Conservation (phyloP, 2,113 vertebrate species). For the Burhinus bistriatus region DNA sequence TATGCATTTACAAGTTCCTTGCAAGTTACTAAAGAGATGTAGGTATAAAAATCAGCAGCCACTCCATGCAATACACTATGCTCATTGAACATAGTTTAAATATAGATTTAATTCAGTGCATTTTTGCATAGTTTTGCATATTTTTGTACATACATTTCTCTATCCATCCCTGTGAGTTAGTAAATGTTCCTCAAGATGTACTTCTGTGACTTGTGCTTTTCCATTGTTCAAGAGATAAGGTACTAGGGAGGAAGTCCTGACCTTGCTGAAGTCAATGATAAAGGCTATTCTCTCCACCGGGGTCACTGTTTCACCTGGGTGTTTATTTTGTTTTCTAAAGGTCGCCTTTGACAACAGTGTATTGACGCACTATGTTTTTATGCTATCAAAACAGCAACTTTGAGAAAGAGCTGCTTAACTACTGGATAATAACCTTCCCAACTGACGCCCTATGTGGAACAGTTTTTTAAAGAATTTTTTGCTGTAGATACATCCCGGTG, state of each 20-base stretch:
- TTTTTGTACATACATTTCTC: not conserved
- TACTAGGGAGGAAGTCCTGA: slow-evolving; percentile 17
- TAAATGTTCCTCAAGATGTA: not conserved
- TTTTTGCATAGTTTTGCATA: not conserved
- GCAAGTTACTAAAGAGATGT: not conserved
- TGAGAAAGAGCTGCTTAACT: slow-evolving; percentile 11
- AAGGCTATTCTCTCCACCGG: not conserved
- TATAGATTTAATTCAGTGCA: not conserved
- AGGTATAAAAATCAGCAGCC: not conserved
- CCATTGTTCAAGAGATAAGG: not conserved
- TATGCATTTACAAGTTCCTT: not conserved
- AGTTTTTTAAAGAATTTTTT: not conserved
- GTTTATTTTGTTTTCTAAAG: slow-evolving; percentile 39
- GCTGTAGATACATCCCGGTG: not conserved
- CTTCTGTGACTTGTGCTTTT: not conserved
- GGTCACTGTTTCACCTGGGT: slow-evolving; percentile 48
- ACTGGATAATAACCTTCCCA: slow-evolving; percentile 13
- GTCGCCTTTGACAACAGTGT: not conserved
- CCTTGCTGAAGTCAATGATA: not conserved
- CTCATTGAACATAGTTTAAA: not conserved
- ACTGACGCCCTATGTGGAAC: not conserved
- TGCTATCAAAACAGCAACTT: slow-evolving; percentile 48
- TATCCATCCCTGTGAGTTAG: not conserved
- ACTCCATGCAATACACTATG: not conserved
- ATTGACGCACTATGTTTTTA: slow-evolving; percentile 8